These are phyloP conservation scores for Triplophysa tibetana DNA, from an alignment of 2,113 vertebrate species.

Conservation along the genomic window DNA sequence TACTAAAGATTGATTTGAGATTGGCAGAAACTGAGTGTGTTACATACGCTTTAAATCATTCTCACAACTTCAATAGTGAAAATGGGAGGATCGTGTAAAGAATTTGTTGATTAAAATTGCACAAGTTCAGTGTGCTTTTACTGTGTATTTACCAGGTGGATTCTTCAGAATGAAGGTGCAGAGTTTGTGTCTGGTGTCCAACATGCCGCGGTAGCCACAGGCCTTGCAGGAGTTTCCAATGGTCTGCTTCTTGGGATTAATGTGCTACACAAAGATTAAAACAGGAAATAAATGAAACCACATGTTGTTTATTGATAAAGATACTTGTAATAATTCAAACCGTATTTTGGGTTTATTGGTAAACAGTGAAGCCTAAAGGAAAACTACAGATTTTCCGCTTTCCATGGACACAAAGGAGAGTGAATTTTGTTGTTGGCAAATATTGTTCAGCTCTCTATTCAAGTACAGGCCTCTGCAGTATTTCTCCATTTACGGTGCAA, in stretches of 20 bases:
- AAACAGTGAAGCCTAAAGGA: not conserved
- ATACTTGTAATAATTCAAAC: too few species aligned
- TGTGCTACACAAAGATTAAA: slow-evolving; percentile 77
- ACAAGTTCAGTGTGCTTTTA: not conserved
- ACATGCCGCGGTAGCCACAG: slow-evolving; percentile 98
- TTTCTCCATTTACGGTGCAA: not conserved
- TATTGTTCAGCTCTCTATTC: not conserved
- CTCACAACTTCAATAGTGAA: too few species aligned
- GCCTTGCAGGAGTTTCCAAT: slow-evolving; percentile 99
- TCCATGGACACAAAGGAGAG: too few species aligned
- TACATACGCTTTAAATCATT: too few species aligned
- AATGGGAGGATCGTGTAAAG: too few species aligned
- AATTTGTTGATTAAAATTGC: too few species aligned
- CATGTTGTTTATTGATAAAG: too few species aligned
- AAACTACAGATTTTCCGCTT: too few species aligned
- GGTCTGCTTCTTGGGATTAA: slow-evolving; percentile 99
- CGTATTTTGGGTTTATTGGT: too few species aligned
- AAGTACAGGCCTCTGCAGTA: not conserved
- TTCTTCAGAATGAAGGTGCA: slow-evolving; percentile 99
- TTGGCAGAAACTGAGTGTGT: too few species aligned
- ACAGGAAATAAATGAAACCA: not conserved
- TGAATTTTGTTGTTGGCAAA: not conserved
- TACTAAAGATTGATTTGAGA: too few species aligned
- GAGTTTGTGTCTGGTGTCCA: slow-evolving; percentile 99
- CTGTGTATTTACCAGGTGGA: slow-evolving; percentile 87